Evolutionary conservation across 2,113 vertebrate genomes (phyloP).

Genomic region (Sinocyclocheilus anophthalmus): DNA sequence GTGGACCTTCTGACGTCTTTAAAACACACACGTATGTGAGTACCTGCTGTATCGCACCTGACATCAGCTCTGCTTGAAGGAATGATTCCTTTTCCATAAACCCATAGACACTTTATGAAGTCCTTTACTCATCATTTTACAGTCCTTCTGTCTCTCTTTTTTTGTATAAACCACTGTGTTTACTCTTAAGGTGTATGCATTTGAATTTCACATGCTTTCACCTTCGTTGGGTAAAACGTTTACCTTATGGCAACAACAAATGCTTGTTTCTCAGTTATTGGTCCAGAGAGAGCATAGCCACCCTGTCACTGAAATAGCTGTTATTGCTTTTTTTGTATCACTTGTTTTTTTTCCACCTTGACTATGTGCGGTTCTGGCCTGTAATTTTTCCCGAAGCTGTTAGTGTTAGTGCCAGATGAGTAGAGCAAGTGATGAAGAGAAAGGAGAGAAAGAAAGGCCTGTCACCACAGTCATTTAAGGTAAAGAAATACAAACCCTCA

Average conservation of each 20-base stretch:
- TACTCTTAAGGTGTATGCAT: slow-evolving; percentile 56
- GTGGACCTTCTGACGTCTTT: slow-evolving; percentile 83
- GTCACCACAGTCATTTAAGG: neutral
- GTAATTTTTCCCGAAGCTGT: slow-evolving; percentile 81
- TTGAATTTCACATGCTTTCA: slow-evolving; percentile 68
- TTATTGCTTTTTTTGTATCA: slow-evolving; percentile 73
- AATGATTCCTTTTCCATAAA: neutral
- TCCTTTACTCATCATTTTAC: neutral
- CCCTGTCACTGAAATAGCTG: slow-evolving; percentile 76
- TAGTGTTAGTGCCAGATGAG: slow-evolving; percentile 79
- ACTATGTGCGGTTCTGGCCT: slow-evolving; percentile 72
- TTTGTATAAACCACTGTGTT: neutral
- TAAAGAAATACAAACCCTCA: neutral
- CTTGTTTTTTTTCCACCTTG: slow-evolving; percentile 46
- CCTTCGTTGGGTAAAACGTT: slow-evolving; percentile 75
- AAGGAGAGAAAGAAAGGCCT: slow-evolving; percentile 12
- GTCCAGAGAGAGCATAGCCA: slow-evolving; percentile 70
- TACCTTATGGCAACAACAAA: slow-evolving; percentile 72
- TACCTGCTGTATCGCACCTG: slow-evolving; percentile 62
- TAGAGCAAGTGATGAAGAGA: slow-evolving; percentile 77
- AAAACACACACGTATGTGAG: slow-evolving; percentile 92
- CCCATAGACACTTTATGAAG: neutral
- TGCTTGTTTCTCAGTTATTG: slow-evolving; percentile 75
- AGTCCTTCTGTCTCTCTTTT: neutral
- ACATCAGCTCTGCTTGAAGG: neutral